These are phyloP conservation scores for Heliothis virescens DNA, from an alignment of 1,140 invertebrate genomes.

Conservation along the genomic window DNA sequence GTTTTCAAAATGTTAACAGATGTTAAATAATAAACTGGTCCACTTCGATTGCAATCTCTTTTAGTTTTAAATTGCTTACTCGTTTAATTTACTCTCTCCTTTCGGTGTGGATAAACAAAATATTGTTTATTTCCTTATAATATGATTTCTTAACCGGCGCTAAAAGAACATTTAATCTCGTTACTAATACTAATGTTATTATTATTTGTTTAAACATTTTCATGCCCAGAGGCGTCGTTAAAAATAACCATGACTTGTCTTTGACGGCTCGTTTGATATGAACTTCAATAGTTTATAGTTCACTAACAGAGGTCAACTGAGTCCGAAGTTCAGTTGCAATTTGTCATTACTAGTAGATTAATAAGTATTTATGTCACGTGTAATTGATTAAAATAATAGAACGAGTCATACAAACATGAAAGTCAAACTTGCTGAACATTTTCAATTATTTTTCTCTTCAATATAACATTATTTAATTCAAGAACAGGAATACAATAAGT, in stretches of 20 bases:
- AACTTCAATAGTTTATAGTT: conserved; percentile 26
- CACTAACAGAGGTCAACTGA: conserved; percentile 23
- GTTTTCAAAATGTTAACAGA: conserved; percentile 49
- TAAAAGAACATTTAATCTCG: not conserved
- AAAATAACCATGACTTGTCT: conserved; percentile 21
- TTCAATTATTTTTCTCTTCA: no score
- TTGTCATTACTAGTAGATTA: not conserved
- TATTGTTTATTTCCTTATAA: not conserved
- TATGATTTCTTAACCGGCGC: no score
- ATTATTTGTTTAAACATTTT: not conserved
- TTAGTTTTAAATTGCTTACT: conserved; percentile 24
- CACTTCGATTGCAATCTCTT: conserved; percentile 47
- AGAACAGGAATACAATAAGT: no score
- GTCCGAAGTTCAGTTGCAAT: conserved; percentile 35
- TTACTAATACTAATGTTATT: not conserved
- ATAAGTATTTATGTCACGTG: conserved; percentile 2
- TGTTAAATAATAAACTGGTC: conserved; percentile 49
- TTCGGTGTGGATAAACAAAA: conserved; percentile 15
- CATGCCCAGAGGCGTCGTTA: not conserved
- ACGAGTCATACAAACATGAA: no score
- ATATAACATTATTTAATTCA: no score
- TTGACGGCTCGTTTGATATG: conserved; percentile 9
- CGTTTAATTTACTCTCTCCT: conserved; percentile 38
- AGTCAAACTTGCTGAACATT: no score
- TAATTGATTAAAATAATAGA: not conserved